phyloP scores from a whole-genome alignment of 1,140 invertebrate genomes.

The Paramacrobiotus metropolitanus region DNA sequence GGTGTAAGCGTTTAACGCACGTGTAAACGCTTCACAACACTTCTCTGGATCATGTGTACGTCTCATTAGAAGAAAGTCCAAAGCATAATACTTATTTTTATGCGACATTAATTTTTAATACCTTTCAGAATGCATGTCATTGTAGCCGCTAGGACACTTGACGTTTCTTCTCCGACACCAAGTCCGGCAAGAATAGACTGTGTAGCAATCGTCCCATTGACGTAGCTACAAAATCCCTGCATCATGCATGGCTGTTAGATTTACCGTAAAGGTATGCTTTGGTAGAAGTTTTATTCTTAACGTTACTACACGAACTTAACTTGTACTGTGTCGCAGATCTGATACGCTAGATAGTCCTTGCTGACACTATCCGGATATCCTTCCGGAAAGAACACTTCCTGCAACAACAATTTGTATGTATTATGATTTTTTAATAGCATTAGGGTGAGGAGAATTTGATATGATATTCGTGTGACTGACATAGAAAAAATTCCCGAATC shows the following conservation, averaged over 20 bases:
- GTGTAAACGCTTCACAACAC: too few species aligned
- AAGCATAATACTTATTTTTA: too few species aligned
- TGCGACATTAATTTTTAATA: constrained; percentile 12
- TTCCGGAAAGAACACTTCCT: constrained; percentile 52
- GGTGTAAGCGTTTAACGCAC: too few species aligned
- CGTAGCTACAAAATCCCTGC: constrained; percentile 67
- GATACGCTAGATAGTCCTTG: constrained; percentile 63
- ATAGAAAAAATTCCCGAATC: background rate
- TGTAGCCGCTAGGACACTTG: constrained; percentile 67
- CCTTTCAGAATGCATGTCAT: constrained; percentile 75
- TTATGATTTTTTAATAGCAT: background rate
- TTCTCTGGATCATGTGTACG: too few species aligned
- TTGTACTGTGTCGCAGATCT: constrained; percentile 82
- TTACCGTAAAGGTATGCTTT: constrained; percentile 6
- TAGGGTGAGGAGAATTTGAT: background rate
- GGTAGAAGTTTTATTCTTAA: background rate
- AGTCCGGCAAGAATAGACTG: constrained; percentile 67
- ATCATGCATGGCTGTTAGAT: too few species aligned
- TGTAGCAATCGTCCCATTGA: constrained; percentile 58
- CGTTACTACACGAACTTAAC: constrained; percentile 22
- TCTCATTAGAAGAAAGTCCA: too few species aligned
- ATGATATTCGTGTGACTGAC: background rate
- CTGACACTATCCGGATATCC: constrained; percentile 78
- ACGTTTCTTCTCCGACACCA: constrained; percentile 64
- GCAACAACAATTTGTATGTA: constrained; percentile 19